Percentiles rank a stretch among this genome's conserved stretches.
These are phyloP conservation scores for Anoplius nigerrimus DNA, from an alignment of 2,888 invertebrate genomes.

Conservation along the genomic window DNA sequence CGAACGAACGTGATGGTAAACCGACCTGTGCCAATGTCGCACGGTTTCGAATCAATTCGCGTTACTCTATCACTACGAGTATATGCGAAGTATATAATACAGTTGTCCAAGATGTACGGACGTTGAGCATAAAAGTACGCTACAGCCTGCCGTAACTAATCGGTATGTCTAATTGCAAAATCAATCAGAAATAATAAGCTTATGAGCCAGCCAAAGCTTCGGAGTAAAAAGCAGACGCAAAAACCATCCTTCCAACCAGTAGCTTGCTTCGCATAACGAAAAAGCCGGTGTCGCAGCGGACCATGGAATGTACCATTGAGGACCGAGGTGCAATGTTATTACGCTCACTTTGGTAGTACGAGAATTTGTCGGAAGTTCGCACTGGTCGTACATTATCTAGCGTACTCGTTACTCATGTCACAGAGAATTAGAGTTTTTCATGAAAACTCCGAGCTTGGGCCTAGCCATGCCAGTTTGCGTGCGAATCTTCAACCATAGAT, in stretches of 20 bases:
- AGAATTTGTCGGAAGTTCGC: conserved; percentile 6
- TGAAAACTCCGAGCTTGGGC: conserved; percentile 60
- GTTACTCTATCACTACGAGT: too few relatives aligned
- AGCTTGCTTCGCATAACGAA: not conserved
- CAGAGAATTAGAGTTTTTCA: conserved; percentile 35
- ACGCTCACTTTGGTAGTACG: too few relatives aligned
- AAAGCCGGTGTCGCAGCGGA: not conserved
- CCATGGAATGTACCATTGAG: not conserved
- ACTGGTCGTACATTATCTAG: conserved; percentile 33
- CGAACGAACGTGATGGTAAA: too few relatives aligned
- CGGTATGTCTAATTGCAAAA: conserved; percentile 59
- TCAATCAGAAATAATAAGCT: conserved; percentile 63
- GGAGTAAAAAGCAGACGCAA: conserved; percentile 47
- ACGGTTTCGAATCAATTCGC: not conserved
- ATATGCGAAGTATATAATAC: too few relatives aligned
- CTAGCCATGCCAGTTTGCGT: conserved; percentile 67
- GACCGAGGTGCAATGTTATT: too few relatives aligned
- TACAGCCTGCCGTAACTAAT: conserved; percentile 58
- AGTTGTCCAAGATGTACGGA: conserved; percentile 39
- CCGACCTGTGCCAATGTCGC: not conserved
- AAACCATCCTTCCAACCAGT: conserved; percentile 25
- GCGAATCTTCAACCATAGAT: conserved; percentile 67
- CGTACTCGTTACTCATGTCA: conserved; percentile 35
- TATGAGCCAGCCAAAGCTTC: conserved; percentile 60
- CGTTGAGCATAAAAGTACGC: conserved; percentile 52